phyloP scores from a whole-genome alignment of 2,888 invertebrate genomes.

The Ochropacha duplaris region DNA sequence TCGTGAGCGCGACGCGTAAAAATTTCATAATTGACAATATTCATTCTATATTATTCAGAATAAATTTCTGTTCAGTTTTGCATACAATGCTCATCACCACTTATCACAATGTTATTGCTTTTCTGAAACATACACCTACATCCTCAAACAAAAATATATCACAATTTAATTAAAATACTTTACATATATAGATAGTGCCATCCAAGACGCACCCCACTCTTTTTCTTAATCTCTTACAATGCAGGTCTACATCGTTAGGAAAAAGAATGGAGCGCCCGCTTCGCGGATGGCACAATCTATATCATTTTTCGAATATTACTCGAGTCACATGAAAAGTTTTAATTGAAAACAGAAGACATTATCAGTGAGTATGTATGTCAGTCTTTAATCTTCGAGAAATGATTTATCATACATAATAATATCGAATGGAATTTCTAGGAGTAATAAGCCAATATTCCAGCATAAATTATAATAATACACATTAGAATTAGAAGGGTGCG shows the following conservation, averaged over 20 bases:
- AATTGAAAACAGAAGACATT: constrained; percentile 46
- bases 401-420: constrained; percentile 41
- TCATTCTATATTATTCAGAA: constrained; percentile 58
- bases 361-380: constrained; percentile 54
- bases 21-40: constrained; percentile 73
- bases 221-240: no score
- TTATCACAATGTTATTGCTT: constrained; percentile 81
- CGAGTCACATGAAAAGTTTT: constrained; percentile 45
- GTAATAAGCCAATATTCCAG: constrained; percentile 67
- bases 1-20: constrained; percentile 38
- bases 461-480: constrained; percentile 76
- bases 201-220: no score
- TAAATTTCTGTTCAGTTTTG: constrained; percentile 46
- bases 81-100: constrained; percentile 63
- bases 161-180: constrained; percentile 73
- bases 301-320: constrained; percentile 46
- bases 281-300: no score
- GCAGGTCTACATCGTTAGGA: no score
- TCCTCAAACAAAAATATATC: constrained; percentile 67
- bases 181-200: no score
- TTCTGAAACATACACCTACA: constrained; percentile 71
- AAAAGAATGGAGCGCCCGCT: no score
- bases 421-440: constrained; percentile 49
- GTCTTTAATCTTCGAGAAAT: constrained; percentile 61
- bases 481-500: constrained; percentile 42